These are phyloP conservation scores for Camptogramma bilineatum DNA, from an alignment of 2,888 invertebrate genomes.

Conservation along the genomic window DNA sequence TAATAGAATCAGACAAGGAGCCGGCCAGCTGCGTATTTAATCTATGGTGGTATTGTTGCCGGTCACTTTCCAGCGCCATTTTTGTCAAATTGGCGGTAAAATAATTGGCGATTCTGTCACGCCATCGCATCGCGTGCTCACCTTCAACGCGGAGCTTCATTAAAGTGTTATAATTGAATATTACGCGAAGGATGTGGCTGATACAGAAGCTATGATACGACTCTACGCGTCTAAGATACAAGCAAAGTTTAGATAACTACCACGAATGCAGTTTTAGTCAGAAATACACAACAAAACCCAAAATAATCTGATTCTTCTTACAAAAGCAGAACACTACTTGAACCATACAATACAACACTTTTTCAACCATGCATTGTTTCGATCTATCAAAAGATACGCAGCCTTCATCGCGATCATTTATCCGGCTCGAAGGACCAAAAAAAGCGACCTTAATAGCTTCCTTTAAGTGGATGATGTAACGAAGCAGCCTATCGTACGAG, in stretches of 20 bases:
- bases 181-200: slow-evolving; percentile 2
- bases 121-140: slow-evolving; percentile 68
- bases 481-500: slow-evolving; percentile 38
- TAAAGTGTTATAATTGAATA: slow-evolving; percentile 22
- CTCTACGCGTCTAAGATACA: neutral
- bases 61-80: slow-evolving; percentile 71
- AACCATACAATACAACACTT: neutral
- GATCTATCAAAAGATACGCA: neutral
- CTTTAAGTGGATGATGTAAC: slow-evolving; percentile 43
- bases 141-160: slow-evolving; percentile 29
- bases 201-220: neutral
- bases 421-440: slow-evolving; percentile 19
- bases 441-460: slow-evolving; percentile 1
- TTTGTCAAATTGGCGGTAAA: slow-evolving; percentile 70
- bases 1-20: slow-evolving; percentile 59
- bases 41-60: slow-evolving; percentile 49
- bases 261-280: too few relatives aligned
- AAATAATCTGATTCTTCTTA: neutral
- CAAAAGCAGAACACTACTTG: neutral
- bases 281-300: neutral
- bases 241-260: neutral
- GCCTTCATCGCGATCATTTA: neutral
- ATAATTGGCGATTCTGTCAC: slow-evolving; percentile 61
- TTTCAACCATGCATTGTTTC: neutral
- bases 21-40: slow-evolving; percentile 61